Percentiles rank a stretch among this genome's conserved stretches.
phyloP scores from a whole-genome alignment of 2,113 vertebrate genomes.

The Rhagologus leucostigma region DNA sequence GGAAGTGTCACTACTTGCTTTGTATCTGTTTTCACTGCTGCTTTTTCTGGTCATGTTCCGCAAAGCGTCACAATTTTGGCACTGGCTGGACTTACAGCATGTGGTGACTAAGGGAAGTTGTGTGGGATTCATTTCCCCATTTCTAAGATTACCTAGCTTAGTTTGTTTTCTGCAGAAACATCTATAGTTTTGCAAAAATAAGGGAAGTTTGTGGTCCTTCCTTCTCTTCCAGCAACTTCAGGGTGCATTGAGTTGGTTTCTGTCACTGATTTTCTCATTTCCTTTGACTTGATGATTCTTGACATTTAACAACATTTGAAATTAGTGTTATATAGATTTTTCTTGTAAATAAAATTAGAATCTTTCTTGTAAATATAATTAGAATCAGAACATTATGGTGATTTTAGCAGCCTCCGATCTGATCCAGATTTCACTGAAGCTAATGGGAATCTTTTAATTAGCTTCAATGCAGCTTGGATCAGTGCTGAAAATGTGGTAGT shows the following conservation, averaged over 20 bases:
- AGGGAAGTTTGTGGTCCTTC: background rate
- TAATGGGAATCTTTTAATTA: conserved; percentile 17
- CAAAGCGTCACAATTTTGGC: background rate
- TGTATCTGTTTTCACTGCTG: background rate
- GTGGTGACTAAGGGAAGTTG: conserved; percentile 38
- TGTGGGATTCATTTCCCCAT: conserved; percentile 43
- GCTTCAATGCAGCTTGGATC: background rate
- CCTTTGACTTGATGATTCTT: background rate
- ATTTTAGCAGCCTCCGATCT: background rate
- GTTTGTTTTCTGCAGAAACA: background rate
- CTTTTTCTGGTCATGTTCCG: background rate
- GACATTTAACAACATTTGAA: background rate
- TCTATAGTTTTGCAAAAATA: background rate
- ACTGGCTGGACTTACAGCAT: background rate
- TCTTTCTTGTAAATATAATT: background rate
- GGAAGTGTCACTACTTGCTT: background rate
- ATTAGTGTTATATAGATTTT: background rate
- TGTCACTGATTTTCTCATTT: background rate
- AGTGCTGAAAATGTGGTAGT: background rate
- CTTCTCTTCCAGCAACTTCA: background rate
- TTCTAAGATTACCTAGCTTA: conserved; percentile 18
- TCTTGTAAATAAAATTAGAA: background rate
- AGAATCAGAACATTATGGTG: background rate
- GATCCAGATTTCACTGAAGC: background rate
- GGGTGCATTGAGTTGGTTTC: background rate